These are phyloP conservation scores for Scomber scombrus DNA, from an alignment of 2,113 vertebrate species.

Conservation along the genomic window DNA sequence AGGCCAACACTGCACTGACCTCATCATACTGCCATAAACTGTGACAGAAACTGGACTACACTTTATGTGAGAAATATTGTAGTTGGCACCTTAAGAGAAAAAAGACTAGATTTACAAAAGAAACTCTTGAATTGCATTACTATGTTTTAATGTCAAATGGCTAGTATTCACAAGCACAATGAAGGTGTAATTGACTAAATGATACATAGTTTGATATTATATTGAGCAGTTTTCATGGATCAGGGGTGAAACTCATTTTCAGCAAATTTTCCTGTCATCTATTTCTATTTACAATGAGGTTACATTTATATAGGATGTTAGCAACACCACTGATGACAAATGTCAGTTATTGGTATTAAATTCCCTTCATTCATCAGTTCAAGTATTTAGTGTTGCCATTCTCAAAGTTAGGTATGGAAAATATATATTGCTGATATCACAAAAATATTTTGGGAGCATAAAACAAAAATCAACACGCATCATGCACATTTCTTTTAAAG, in stretches of 20 bases:
- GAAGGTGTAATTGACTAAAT: slow-evolving; percentile 28
- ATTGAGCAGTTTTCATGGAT: slow-evolving; percentile 8
- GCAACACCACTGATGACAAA: slow-evolving; percentile 2
- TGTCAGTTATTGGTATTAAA: slow-evolving; percentile 18
- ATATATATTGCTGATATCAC: neutral
- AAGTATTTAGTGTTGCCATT: slow-evolving; percentile 36
- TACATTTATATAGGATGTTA: slow-evolving; percentile 1
- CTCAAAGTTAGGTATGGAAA: slow-evolving; percentile 20
- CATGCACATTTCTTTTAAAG: slow-evolving; percentile 58
- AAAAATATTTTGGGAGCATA: slow-evolving; percentile 26
- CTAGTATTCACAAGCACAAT: slow-evolving; percentile 47
- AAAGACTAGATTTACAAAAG: slow-evolving; percentile 32
- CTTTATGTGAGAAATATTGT: neutral
- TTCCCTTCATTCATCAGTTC: slow-evolving; percentile 13
- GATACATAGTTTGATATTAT: slow-evolving; percentile 32
- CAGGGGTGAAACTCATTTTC: slow-evolving; percentile 6
- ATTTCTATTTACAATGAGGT: slow-evolving; percentile 62
- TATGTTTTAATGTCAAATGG: slow-evolving; percentile 58
- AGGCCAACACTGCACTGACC: neutral
- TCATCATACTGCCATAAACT: neutral
- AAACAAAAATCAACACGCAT: slow-evolving; percentile 42
- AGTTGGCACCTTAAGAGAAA: neutral
- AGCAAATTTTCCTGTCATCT: neutral
- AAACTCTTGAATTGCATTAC: slow-evolving; percentile 23
- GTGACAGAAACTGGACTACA: neutral